phyloP scores from a whole-genome alignment of 1,140 invertebrate genomes.

The Lordiphosa mommai region DNA sequence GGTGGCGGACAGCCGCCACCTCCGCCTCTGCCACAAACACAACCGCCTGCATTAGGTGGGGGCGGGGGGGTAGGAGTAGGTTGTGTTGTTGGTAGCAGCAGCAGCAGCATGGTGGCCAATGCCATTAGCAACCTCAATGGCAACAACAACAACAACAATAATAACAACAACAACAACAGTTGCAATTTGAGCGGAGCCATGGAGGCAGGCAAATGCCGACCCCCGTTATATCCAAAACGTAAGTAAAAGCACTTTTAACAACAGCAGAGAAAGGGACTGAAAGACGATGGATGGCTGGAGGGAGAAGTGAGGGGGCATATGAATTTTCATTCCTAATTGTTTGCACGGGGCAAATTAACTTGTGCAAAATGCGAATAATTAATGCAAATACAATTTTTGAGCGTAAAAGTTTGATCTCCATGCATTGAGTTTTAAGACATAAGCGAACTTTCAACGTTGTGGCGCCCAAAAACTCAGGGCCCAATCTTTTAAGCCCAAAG shows the following conservation, averaged over 20 bases:
- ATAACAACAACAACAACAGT: conserved; percentile 26
- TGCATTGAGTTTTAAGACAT: too few relatives aligned
- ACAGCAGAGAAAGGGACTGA: too few relatives aligned
- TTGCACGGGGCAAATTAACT: too few relatives aligned
- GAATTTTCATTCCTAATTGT: too few relatives aligned
- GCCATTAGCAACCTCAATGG: conserved; percentile 41
- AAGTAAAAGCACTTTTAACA: conserved; percentile 27
- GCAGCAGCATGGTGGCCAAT: conserved; percentile 27
- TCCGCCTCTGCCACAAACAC: conserved; percentile 37
- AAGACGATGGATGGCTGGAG: too few relatives aligned
- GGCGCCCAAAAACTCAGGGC: too few relatives aligned
- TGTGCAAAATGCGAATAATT: too few relatives aligned
- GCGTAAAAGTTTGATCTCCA: too few relatives aligned
- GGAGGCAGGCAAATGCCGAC: conserved; percentile 45
- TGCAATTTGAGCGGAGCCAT: conserved; percentile 6
- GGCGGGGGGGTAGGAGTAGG: conserved; percentile 1
- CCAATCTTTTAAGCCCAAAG: too few relatives aligned
- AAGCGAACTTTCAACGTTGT: too few relatives aligned
- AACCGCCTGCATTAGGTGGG: conserved; percentile 1
- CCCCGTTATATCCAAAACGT: conserved; percentile 64
- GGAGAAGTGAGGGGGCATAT: too few relatives aligned
- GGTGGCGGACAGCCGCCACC: conserved; percentile 58
- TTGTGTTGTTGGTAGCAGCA: neutral
- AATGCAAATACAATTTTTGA: too few relatives aligned
- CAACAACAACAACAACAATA: conserved; percentile 19